Percentiles rank a stretch among this genome's conserved stretches.
Evolutionary conservation across 2,113 vertebrate genomes (phyloP).

Genomic region (Mixornis gularis): DNA sequence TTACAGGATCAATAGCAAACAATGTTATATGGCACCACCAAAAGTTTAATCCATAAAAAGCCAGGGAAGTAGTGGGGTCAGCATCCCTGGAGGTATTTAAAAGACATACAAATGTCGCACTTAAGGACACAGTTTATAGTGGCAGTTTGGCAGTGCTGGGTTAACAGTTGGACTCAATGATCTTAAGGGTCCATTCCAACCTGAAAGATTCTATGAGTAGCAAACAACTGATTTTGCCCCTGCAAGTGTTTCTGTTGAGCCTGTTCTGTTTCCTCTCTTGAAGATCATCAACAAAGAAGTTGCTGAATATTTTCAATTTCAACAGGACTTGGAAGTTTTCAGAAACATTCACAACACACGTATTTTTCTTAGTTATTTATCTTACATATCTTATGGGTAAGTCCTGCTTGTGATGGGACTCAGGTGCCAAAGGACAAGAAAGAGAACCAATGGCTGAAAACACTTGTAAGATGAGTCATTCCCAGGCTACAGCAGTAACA

Average conservation of each 20-base stretch:
- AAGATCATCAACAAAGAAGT: not conserved
- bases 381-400: not conserved
- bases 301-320: not conserved
- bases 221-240: not conserved
- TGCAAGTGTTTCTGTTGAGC: not conserved
- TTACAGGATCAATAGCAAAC: not conserved
- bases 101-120: not conserved
- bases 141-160: not conserved
- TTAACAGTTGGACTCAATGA: fast-evolving
- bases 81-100: not conserved
- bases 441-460: not conserved
- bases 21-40: not conserved
- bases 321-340: not conserved
- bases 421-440: not conserved
- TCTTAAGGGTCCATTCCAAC: not conserved
- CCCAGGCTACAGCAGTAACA: not conserved
- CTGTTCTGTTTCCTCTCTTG: not conserved
- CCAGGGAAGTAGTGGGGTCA: not conserved
- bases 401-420: not conserved
- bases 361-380: not conserved
- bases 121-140: not conserved
- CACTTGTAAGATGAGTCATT: not conserved
- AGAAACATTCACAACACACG: not conserved
- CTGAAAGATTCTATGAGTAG: not conserved
- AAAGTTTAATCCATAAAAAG: not conserved